phyloP scores from a whole-genome alignment of 2,797 vertebrate species.

The Ibycter americanus region DNA sequence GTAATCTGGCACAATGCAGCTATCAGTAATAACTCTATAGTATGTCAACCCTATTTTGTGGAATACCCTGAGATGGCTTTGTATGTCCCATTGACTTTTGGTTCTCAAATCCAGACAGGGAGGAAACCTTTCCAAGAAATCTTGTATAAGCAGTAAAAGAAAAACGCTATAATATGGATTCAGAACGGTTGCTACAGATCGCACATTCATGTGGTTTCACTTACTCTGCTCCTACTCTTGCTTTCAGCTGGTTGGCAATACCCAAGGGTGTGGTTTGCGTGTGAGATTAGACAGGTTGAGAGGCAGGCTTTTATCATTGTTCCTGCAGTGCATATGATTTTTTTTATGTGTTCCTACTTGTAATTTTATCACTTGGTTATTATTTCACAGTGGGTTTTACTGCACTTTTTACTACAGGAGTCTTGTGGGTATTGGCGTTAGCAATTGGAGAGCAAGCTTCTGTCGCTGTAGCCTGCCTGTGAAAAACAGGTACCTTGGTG shows the following conservation, averaged over 20 bases:
- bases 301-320: conserved; percentile 57
- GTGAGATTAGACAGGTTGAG: conserved; percentile 64
- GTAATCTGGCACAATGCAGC: background rate
- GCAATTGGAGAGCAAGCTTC: background rate
- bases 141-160: background rate
- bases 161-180: background rate
- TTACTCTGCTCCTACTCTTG: conserved; percentile 11
- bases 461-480: background rate
- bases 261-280: conserved; percentile 58
- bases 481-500: background rate
- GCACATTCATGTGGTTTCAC: conserved; percentile 17
- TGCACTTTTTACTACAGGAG: conserved; percentile 50
- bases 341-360: conserved; percentile 61
- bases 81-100: background rate
- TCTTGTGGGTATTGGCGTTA: conserved; percentile 25
- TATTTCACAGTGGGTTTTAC: conserved; percentile 63
- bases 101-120: background rate
- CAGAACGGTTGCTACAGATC: background rate
- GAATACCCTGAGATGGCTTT: background rate
- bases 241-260: conserved; percentile 38
- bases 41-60: background rate
- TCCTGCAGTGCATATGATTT: conserved; percentile 40
- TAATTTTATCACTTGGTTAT: conserved; percentile 69
- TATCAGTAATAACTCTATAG: background rate
- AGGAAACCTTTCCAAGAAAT: background rate